phyloP scores from a whole-genome alignment of 2,113 vertebrate genomes.

The Bubo bubo region DNA sequence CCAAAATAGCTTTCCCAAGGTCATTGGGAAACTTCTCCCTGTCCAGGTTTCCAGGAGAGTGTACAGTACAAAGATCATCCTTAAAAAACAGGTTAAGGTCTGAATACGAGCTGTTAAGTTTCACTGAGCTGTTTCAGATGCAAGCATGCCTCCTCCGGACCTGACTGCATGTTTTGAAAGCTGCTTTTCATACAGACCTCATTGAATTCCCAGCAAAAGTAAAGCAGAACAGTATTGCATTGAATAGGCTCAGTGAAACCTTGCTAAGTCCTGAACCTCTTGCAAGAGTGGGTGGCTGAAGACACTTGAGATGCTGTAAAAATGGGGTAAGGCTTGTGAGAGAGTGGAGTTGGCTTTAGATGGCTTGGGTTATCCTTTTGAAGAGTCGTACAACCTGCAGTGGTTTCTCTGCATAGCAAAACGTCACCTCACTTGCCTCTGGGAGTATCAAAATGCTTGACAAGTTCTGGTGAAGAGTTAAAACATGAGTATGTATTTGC shows the following conservation, averaged over 20 bases:
- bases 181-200: not conserved
- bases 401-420: not conserved
- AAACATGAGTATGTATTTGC: not conserved
- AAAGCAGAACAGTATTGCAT: not conserved
- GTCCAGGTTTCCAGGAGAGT: not conserved
- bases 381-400: not conserved
- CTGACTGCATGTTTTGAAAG: not conserved
- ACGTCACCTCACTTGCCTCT: not conserved
- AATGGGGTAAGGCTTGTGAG: not conserved
- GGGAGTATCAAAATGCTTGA: not conserved
- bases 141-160: not conserved
- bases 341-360: not conserved
- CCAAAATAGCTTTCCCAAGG: not conserved
- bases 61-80: not conserved
- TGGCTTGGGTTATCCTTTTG: not conserved
- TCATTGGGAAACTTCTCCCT: not conserved
- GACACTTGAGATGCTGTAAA: not conserved
- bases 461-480: not conserved
- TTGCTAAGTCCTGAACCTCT: not conserved
- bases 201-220: not conserved
- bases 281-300: not conserved
- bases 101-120: not conserved
- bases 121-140: not conserved
- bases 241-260: not conserved
- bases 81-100: not conserved